Percentiles rank a stretch among this genome's conserved stretches.
Evolutionary conservation across 2,797 vertebrate species (phyloP).

Genomic region (Cottoperca gobio): DNA sequence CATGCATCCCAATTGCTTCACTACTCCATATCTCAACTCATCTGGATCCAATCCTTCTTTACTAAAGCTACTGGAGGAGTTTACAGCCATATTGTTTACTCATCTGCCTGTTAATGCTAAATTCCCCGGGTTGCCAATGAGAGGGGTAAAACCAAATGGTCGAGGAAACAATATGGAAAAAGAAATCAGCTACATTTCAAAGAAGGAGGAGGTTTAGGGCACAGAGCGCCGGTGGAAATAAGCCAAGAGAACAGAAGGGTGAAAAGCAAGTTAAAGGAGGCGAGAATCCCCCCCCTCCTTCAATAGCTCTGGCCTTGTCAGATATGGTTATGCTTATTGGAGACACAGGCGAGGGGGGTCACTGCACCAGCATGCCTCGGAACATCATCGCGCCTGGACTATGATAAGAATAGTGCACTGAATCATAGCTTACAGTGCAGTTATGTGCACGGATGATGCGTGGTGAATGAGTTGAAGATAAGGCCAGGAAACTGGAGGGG

Average conservation of each 20-base stretch:
- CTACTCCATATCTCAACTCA: conserved; percentile 33
- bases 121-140: conserved; percentile 26
- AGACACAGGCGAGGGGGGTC: conserved; percentile 73
- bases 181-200: conserved; percentile 38
- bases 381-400: conserved; percentile 66
- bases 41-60: conserved; percentile 19
- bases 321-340: conserved; percentile 80
- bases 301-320: conserved; percentile 79
- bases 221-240: conserved; percentile 46
- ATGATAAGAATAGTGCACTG: conserved; percentile 77
- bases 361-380: conserved; percentile 76
- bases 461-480: conserved; percentile 72
- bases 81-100: conserved; percentile 41
- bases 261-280: conserved; percentile 69
- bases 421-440: conserved; percentile 73
- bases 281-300: conserved; percentile 54
- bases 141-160: conserved; percentile 25
- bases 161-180: conserved; percentile 48
- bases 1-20: conserved; percentile 38
- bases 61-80: conserved; percentile 32
- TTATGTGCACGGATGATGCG: conserved; percentile 68
- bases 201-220: conserved; percentile 30
- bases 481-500: conserved; percentile 52
- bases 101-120: conserved; percentile 58
- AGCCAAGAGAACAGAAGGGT: conserved; percentile 67